phyloP scores from a whole-genome alignment of 2,113 vertebrate species.

The Bagarius yarrelli region DNA sequence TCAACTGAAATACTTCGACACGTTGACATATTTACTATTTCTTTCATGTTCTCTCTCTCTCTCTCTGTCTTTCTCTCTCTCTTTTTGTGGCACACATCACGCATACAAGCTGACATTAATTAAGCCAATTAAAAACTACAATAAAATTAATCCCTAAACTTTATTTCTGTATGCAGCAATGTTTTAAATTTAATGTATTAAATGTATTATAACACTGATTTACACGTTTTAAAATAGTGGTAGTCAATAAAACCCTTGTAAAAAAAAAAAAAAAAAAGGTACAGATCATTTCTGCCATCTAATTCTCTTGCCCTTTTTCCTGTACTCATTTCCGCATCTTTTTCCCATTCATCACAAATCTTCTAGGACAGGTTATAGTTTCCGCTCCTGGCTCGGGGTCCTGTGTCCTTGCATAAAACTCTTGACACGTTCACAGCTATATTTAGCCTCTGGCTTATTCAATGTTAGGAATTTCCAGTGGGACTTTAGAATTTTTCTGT shows the following conservation, averaged over 20 bases:
- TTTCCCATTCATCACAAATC: background rate
- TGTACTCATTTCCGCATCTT: conserved; percentile 9
- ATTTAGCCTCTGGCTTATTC: conserved; percentile 39
- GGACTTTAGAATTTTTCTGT: background rate
- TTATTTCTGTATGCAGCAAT: background rate
- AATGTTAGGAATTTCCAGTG: conserved; percentile 22
- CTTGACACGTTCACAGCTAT: conserved; percentile 1
- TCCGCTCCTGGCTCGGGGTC: background rate
- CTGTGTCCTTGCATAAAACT: background rate
- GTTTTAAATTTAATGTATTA: no score
- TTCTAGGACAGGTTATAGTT: background rate
- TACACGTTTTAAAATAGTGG: no score
- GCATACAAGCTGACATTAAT: background rate
- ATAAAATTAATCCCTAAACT: background rate
- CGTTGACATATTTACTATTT: background rate
- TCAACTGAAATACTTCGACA: conserved; percentile 3
- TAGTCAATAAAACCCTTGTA: no score
- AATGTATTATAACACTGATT: no score
- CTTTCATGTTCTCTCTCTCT: background rate
- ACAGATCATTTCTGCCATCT: background rate
- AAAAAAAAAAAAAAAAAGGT: no score
- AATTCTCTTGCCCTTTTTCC: background rate
- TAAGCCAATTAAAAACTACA: background rate
- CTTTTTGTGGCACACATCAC: no score
- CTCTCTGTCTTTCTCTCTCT: no score